These are phyloP conservation scores for Orthonyx spaldingii DNA, from an alignment of 2,113 vertebrate species.

Conservation along the genomic window DNA sequence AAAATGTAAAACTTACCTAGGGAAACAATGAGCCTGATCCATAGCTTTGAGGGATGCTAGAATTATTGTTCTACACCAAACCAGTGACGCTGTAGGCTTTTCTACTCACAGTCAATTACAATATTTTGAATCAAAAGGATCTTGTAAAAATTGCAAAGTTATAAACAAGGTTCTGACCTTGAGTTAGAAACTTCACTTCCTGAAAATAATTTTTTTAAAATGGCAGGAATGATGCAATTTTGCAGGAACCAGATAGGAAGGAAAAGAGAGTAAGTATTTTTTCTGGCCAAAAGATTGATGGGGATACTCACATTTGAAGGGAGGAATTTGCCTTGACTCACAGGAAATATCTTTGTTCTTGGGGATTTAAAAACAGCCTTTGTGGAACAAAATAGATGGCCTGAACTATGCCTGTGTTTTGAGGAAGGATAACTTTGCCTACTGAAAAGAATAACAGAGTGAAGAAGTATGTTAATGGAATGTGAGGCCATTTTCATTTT, in stretches of 20 bases:
- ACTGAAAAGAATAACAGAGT: background rate
- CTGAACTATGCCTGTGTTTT: background rate
- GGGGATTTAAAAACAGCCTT: background rate
- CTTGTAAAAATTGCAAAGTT: background rate
- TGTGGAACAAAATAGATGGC: background rate
- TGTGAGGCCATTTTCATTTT: background rate
- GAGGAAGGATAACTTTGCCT: background rate
- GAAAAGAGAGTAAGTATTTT: background rate
- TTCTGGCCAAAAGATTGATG: background rate
- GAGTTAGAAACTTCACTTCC: background rate
- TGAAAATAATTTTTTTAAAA: background rate
- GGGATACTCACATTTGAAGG: background rate
- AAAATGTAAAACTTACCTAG: background rate
- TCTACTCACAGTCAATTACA: background rate
- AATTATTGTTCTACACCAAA: background rate
- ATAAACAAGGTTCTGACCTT: background rate
- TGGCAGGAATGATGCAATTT: background rate
- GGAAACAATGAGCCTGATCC: background rate
- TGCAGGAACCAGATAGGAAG: conserved; percentile 8
- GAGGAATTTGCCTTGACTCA: conserved; percentile 28
- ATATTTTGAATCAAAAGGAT: background rate
- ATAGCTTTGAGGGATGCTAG: background rate
- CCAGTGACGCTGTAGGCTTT: background rate
- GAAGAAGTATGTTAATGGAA: background rate
- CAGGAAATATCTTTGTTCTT: conserved; percentile 23